Percentiles rank a stretch among this genome's conserved stretches.
These are phyloP conservation scores for Hydraecia micacea DNA, from an alignment of 2,888 invertebrate genomes.

Conservation along the genomic window DNA sequence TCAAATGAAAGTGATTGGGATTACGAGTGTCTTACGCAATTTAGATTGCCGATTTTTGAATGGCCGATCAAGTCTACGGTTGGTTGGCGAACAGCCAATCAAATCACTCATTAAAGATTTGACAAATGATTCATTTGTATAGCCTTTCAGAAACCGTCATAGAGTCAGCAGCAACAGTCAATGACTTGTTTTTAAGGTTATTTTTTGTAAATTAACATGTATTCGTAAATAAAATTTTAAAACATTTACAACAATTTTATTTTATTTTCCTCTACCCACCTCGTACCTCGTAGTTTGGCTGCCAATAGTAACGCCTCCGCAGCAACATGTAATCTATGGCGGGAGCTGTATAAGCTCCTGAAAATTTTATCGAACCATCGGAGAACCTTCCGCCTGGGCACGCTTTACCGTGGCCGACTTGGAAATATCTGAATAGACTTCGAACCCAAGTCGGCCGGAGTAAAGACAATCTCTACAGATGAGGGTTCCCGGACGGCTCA, in stretches of 20 bases:
- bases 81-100: too few species aligned
- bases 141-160: not conserved
- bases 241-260: too few species aligned
- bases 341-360: not conserved
- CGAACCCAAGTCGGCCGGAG: too few species aligned
- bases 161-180: not conserved
- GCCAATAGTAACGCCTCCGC: too few species aligned
- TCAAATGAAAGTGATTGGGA: not conserved
- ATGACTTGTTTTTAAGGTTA: not conserved
- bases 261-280: not conserved
- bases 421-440: too few species aligned
- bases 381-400: not conserved
- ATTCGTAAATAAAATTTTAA: not conserved
- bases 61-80: not conserved
- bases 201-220: not conserved
- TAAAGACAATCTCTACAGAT: too few species aligned
- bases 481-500: too few species aligned
- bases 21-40: not conserved
- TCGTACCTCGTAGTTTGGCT: too few species aligned
- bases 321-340: not conserved
- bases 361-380: not conserved
- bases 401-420: too few species aligned
- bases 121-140: not conserved
- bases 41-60: not conserved
- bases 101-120: not conserved